Conservation (phyloP, 2,113 vertebrate genomes). For the Misgurnus mizolepis region DNA sequence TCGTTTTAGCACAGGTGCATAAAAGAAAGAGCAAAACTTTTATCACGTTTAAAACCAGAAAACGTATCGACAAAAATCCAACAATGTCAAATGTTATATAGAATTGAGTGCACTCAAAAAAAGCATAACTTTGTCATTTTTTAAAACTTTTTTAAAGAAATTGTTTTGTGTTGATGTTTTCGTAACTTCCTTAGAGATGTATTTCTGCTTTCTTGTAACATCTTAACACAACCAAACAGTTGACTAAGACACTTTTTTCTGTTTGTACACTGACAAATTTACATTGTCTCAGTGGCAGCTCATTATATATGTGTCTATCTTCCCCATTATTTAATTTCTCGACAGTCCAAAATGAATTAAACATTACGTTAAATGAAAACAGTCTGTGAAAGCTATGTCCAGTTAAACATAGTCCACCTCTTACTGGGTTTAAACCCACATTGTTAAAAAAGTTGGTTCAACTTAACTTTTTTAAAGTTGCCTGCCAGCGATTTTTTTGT, state of each 20-base stretch:
- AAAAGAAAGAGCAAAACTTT: constrained; percentile 31
- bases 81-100: constrained; percentile 37
- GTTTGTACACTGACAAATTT: background rate
- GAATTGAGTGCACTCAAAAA: constrained; percentile 40
- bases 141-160: constrained; percentile 48
- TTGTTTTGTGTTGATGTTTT: constrained; percentile 59
- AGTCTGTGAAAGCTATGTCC: constrained; percentile 31
- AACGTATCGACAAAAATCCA: constrained; percentile 35
- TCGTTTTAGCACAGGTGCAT: constrained; percentile 34
- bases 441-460: too few relatives aligned
- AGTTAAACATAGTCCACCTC: constrained; percentile 18
- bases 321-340: constrained; percentile 33
- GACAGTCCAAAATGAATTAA: constrained; percentile 32
- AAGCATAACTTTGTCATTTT: constrained; percentile 41
- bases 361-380: constrained; percentile 13
- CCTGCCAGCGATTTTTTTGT: too few relatives aligned
- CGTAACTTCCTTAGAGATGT: constrained; percentile 75
- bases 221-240: constrained; percentile 64
- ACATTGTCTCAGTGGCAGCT: constrained; percentile 20
- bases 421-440: constrained; percentile 34
- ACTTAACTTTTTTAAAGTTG: too few relatives aligned
- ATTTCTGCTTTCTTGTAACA: constrained; percentile 82
- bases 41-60: constrained; percentile 39
- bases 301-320: constrained; percentile 38
- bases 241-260: background rate